Evolutionary conservation across 2,888 invertebrate genomes (phyloP).

Genomic region (Chamaedrilus cognettii): DNA sequence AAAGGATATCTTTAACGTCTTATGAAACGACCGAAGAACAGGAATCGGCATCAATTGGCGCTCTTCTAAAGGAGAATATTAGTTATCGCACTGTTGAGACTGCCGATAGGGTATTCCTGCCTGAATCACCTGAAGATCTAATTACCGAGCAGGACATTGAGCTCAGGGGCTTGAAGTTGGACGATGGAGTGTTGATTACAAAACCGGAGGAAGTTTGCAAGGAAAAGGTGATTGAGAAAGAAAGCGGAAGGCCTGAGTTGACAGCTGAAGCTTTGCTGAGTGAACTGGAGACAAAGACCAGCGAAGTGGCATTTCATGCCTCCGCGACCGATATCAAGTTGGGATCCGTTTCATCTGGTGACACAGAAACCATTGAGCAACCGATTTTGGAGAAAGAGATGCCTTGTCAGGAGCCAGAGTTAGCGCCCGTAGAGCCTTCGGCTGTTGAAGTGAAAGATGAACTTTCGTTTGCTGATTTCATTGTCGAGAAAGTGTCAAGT

Average conservation of each 20-base stretch:
- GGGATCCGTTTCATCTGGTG: background rate
- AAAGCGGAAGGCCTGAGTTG: too few species aligned
- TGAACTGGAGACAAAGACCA: too few species aligned
- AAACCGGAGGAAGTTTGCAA: too few species aligned
- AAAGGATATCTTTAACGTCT: background rate
- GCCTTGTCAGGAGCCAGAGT: too few species aligned
- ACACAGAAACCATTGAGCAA: background rate
- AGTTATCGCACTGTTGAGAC: background rate
- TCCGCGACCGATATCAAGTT: background rate
- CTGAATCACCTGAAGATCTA: background rate
- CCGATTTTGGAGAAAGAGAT: too few species aligned
- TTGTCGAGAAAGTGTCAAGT: too few species aligned
- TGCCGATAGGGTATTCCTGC: background rate
- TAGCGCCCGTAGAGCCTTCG: too few species aligned
- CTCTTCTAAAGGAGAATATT: background rate
- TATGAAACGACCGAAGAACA: background rate
- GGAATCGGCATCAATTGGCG: background rate
- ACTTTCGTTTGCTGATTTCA: too few species aligned
- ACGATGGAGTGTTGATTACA: background rate
- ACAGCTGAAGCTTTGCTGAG: too few species aligned
- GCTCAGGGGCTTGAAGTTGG: background rate
- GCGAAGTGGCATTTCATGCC: constrained; percentile 3
- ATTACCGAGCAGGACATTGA: background rate
- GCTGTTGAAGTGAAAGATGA: too few species aligned
- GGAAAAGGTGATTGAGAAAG: too few species aligned